Evolutionary conservation across 2,797 vertebrate genomes (phyloP), one percentile per base, ranked within the genome.

Genomic region (Parotocinclus haroldoi): DNA sequence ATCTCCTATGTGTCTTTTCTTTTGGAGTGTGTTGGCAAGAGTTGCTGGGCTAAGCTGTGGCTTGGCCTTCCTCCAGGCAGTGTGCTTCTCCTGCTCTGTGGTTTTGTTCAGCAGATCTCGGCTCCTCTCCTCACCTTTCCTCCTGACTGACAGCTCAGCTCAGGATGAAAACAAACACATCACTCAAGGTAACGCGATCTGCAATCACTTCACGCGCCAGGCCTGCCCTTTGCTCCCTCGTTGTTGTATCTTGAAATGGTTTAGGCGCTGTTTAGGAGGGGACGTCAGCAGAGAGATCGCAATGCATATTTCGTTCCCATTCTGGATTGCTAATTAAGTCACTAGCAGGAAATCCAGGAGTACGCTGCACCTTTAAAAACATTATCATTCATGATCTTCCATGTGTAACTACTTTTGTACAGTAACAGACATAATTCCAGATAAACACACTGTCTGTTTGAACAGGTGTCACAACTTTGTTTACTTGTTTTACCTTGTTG

Each of bases 121-220:
- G 88, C 86, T 91, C 84, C 13, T 71, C 85, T 85, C 89, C 87
- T 90, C 86, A 83, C 58, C 80, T 75, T 84, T 85, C 82, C 87
- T 84, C 65, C 85, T 93, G 92, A 95, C 68, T 95, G 93, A 94
- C 92, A 94, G 93, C 92, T 88, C 86, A 90, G 89, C 87, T 90
- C 87, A 91, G 89, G 90, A 91, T 80, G 84, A 91, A 93, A 92
- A 91, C 89, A 92, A 92, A 92, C 86, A 89, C 86, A 87, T 89
- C 89, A 89, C 89, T 89, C 86, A 77, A 62, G 88, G 87, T 86
- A 88, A 88, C 91, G 84, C 82, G 90, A 89, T 87, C 87, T 70
- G 40, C 75, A 72, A 49, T 49, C 1, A 27, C 37, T 61, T 63
- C 60, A n/a, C 1, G 37, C 13, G 64, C 83, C 83, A 83, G 86